A percentile compares a stretch with the other conserved stretches of the same genome.
Evolutionary conservation across 2,888 invertebrate genomes (phyloP).

Genomic region (Agonopterix heracliana): DNA sequence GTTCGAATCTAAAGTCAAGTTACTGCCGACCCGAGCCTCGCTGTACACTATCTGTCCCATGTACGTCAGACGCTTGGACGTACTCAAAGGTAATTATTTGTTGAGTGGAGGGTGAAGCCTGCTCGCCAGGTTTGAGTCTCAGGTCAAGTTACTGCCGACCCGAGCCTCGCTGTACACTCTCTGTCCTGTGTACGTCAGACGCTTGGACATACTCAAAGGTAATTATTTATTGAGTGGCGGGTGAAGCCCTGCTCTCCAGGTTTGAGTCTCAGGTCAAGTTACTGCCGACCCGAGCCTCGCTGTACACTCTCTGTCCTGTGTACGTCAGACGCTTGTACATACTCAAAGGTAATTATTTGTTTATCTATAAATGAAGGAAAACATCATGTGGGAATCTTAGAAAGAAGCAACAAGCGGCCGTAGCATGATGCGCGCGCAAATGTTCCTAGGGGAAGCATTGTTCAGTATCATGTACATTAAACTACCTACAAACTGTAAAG

Average conservation of each 20-base stretch:
- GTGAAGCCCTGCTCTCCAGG: no score
- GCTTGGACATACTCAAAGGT: conserved; percentile 48
- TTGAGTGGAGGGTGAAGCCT: conserved; percentile 42
- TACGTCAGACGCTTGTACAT: conserved; percentile 40
- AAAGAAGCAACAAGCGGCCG: no score
- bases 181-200: conserved; percentile 36
- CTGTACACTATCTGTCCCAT: conserved; percentile 32
- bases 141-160: conserved; percentile 32
- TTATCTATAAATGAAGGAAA: no score
- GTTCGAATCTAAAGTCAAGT: conserved; percentile 21
- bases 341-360: conserved; percentile 36
- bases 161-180: conserved; percentile 25
- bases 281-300: conserved; percentile 33
- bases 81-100: conserved; percentile 45
- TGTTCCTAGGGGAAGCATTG: no score
- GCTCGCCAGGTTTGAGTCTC: conserved; percentile 33
- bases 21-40: conserved; percentile 33
- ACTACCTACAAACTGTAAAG: no score
- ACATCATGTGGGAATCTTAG: no score
- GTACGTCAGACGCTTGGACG: conserved; percentile 39
- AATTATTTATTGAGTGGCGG: conserved; percentile 7
- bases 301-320: conserved; percentile 30
- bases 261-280: conserved; percentile 17
- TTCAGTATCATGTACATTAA: no score
- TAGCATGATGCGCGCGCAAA: no score